phyloP scores from a whole-genome alignment of 2,113 vertebrate species.

The Ammodytes dubius region DNA sequence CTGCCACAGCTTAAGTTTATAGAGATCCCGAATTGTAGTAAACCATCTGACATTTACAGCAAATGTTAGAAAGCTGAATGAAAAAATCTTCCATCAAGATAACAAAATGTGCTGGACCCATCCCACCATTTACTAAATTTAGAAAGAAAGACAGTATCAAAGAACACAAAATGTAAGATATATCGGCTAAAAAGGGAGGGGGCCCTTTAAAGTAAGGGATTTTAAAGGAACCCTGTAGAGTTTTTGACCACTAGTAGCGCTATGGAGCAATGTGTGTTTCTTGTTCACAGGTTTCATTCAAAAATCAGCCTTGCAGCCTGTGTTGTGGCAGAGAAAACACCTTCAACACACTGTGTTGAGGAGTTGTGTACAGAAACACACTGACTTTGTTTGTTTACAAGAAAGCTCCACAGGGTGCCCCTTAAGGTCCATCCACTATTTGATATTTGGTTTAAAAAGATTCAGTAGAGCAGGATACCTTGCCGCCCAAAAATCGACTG shows the following conservation, averaged over 20 bases:
- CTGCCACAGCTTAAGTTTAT: background rate
- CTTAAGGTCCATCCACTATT: background rate
- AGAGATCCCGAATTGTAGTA: too few species aligned
- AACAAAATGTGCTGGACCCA: background rate
- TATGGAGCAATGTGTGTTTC: too few species aligned
- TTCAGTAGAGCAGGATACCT: conserved; percentile 80
- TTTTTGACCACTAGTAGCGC: background rate
- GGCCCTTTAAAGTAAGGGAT: background rate
- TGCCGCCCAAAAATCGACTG: conserved; percentile 96
- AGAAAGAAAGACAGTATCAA: background rate
- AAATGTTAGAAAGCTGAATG: background rate
- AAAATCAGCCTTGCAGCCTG: too few species aligned
- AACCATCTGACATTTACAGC: background rate
- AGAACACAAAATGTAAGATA: background rate
- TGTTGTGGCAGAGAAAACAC: too few species aligned
- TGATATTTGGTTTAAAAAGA: background rate
- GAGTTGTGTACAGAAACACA: too few species aligned
- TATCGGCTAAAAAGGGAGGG: background rate
- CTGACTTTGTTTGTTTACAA: background rate
- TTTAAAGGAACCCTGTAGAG: background rate
- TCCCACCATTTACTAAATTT: background rate
- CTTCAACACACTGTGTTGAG: background rate
- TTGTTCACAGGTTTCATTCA: too few species aligned
- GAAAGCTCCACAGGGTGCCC: background rate
- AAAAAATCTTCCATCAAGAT: background rate